Percentiles rank a stretch among this genome's conserved stretches.
Conservation (phyloP, 2,797 vertebrate genomes). For the Nyctalus aviator region DNA sequence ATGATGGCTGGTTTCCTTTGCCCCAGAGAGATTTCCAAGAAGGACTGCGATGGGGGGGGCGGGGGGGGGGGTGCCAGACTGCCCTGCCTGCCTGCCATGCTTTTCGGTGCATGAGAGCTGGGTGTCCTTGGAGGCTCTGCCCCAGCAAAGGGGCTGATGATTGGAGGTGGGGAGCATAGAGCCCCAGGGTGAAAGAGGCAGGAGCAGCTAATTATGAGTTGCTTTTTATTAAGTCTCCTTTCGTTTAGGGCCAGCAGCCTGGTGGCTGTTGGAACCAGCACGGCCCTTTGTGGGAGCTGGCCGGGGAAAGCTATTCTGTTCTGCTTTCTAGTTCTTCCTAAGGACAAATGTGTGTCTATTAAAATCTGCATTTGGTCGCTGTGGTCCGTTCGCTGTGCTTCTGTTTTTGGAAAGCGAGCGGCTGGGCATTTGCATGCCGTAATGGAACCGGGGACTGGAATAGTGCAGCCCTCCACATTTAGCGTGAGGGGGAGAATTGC, state of each 20-base stretch:
- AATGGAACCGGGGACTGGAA: neutral
- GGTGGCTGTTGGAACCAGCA: constrained; percentile 60
- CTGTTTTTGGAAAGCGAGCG: constrained; percentile 50
- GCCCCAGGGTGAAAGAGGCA: neutral
- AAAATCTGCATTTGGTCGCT: neutral
- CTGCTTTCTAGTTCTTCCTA: neutral
- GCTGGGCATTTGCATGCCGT: constrained; percentile 10
- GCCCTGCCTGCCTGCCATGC: neutral
- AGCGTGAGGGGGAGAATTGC: neutral
- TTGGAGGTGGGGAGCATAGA: neutral
- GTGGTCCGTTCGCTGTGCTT: neutral
- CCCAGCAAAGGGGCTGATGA: neutral
- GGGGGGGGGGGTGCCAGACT: neutral
- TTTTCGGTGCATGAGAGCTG: neutral
- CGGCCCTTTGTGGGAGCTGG: constrained; percentile 61
- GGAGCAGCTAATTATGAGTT: constrained; percentile 7
- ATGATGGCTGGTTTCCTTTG: constrained; percentile 69
- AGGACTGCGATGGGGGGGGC: neutral
- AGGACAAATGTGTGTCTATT: neutral
- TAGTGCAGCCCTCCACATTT: neutral
- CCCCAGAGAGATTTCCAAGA: constrained; percentile 56
- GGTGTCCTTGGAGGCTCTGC: neutral
- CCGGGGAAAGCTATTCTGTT: constrained; percentile 64
- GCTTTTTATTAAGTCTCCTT: constrained; percentile 35
- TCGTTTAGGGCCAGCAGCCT: constrained; percentile 59